Evolutionary conservation across 2,113 vertebrate species (phyloP).

Genomic region (Atherinomorus stipes): DNA sequence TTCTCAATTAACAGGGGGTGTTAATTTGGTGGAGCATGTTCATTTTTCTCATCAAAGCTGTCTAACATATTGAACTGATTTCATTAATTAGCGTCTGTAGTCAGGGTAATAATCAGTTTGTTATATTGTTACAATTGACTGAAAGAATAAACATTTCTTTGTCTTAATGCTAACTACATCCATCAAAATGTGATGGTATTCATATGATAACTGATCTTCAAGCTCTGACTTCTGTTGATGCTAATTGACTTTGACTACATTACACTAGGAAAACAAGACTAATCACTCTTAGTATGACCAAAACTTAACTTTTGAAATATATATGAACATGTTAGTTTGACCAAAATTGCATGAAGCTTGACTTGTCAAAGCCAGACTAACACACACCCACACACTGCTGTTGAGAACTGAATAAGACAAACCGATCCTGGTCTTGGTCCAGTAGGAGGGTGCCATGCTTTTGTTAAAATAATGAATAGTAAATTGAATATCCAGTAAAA

Average conservation of each 20-base stretch:
- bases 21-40: conserved; percentile 55
- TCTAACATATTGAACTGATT: conserved; percentile 66
- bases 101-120: conserved; percentile 56
- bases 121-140: conserved; percentile 60
- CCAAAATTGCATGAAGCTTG: neutral
- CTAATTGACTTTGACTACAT: no score
- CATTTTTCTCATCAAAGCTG: conserved; percentile 58
- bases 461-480: neutral
- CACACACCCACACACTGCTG: neutral
- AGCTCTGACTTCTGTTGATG: no score
- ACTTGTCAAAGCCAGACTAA: neutral
- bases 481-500: neutral
- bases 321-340: neutral
- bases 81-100: conserved; percentile 67
- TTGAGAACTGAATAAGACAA: neutral
- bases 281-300: neutral
- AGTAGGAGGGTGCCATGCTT: no score
- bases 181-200: no score
- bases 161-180: conserved; percentile 34
- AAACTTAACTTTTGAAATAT: neutral
- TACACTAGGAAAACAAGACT: no score
- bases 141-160: conserved; percentile 33
- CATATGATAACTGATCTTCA: no score
- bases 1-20: conserved; percentile 63
- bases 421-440: no score